Conservation (phyloP, 2,113 vertebrate genomes). For the Neotragus moschatus region DNA sequence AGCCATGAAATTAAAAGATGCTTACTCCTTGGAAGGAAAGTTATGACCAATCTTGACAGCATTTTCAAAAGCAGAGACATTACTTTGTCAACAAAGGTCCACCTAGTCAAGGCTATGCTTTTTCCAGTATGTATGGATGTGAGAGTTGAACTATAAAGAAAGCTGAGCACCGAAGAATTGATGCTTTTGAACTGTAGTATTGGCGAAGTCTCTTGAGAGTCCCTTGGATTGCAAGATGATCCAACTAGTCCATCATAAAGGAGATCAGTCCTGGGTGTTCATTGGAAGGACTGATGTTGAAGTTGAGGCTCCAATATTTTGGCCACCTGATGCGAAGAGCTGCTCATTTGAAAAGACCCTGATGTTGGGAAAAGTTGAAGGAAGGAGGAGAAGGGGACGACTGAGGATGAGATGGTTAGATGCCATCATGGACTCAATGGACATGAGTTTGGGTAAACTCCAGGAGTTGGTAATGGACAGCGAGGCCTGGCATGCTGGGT, state of each 20-base stretch:
- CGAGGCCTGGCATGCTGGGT: not conserved
- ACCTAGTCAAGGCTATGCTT: not conserved
- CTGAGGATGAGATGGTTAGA: not conserved
- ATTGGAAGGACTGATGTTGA: not conserved
- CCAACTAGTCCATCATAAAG: not conserved
- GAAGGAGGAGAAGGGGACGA: not conserved
- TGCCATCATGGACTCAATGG: not conserved
- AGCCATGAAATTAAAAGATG: not conserved
- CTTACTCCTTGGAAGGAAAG: not conserved
- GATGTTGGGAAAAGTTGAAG: not conserved
- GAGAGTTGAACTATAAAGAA: not conserved
- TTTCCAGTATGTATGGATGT: not conserved
- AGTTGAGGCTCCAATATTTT: not conserved
- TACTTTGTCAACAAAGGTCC: not conserved
- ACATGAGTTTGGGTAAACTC: not conserved
- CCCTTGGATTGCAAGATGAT: not conserved
- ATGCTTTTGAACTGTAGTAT: not conserved
- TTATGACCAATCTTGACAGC: not conserved
- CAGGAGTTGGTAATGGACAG: not conserved
- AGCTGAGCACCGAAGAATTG: not conserved
- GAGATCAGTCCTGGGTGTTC: not conserved
- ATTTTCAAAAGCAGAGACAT: not conserved
- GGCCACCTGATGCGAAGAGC: not conserved
- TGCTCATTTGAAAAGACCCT: not conserved
- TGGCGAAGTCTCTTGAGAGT: not conserved